Conservation (phyloP, 1,140 invertebrate species). For the Ctenoplectra terminalis region DNA sequence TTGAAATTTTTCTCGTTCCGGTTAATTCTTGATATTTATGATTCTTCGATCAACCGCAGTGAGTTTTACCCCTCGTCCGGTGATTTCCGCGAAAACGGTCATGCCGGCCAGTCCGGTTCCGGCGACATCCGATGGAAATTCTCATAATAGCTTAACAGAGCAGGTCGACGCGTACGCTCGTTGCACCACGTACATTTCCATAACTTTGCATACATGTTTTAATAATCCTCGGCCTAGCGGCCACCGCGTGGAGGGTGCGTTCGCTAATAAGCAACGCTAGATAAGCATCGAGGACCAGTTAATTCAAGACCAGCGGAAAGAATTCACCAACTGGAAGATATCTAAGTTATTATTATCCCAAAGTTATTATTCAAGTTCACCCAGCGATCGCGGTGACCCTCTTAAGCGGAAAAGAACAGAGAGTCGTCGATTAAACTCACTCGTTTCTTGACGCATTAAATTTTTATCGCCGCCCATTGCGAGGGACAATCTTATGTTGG, state of each 20-base stretch:
- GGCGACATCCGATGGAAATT: conserved; percentile 60
- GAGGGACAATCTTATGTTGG: neutral
- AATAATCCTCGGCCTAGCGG: conserved; percentile 71
- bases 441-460: neutral
- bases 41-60: neutral
- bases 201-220: conserved; percentile 82
- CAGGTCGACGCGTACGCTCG: conserved; percentile 67
- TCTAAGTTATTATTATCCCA: neutral
- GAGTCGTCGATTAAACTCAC: neutral
- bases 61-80: neutral
- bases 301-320: conserved; percentile 20
- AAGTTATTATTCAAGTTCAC: neutral
- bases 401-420: neutral
- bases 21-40: neutral
- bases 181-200: conserved; percentile 78
- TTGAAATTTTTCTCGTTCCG: fast-evolving
- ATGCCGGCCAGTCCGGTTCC: conserved; percentile 8
- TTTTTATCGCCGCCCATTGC: neutral
- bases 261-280: conserved; percentile 51
- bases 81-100: conserved; percentile 6
- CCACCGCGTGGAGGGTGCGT: conserved; percentile 26
- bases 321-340: neutral
- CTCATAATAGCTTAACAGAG: conserved; percentile 71
- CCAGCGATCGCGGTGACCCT: neutral
- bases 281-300: conserved; percentile 50